Percentiles rank a stretch among this genome's conserved stretches.
Conservation (phyloP, 2,113 vertebrate genomes). For the Dipodomys spectabilis region DNA sequence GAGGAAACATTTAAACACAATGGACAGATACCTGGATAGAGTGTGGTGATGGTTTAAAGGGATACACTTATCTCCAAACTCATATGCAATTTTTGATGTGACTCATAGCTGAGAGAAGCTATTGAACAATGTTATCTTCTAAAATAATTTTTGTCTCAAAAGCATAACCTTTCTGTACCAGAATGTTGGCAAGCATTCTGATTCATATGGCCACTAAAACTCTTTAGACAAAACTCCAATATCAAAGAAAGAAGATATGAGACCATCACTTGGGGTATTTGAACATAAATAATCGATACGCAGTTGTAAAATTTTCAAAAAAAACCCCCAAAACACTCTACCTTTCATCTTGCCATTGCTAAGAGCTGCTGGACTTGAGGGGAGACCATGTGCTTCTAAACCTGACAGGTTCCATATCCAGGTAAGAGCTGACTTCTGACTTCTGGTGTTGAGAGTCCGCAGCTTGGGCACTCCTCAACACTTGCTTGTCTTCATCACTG, state of each 20-base stretch:
- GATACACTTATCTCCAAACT: neutral
- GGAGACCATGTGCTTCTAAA: neutral
- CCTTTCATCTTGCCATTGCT: neutral
- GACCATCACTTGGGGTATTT: neutral
- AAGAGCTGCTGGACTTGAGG: neutral
- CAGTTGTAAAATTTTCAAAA: neutral
- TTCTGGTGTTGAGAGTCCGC: neutral
- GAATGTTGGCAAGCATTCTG: neutral
- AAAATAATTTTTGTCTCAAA: neutral
- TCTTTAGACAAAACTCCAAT: neutral
- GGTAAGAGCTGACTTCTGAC: fast-evolving
- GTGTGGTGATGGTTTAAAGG: neutral
- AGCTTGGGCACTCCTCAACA: no score
- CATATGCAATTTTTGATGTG: neutral
- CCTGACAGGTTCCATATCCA: neutral
- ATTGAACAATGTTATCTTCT: neutral
- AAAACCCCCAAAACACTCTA: neutral
- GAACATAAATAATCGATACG: neutral
- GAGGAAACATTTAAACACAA: neutral
- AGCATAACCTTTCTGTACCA: neutral
- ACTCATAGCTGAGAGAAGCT: neutral
- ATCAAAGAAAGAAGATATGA: neutral
- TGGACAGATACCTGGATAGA: neutral
- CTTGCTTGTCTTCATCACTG: neutral
- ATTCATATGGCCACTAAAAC: neutral